These are phyloP conservation scores for Nycticorax nycticorax DNA, from an alignment of 2,113 vertebrate species.

Conservation along the genomic window DNA sequence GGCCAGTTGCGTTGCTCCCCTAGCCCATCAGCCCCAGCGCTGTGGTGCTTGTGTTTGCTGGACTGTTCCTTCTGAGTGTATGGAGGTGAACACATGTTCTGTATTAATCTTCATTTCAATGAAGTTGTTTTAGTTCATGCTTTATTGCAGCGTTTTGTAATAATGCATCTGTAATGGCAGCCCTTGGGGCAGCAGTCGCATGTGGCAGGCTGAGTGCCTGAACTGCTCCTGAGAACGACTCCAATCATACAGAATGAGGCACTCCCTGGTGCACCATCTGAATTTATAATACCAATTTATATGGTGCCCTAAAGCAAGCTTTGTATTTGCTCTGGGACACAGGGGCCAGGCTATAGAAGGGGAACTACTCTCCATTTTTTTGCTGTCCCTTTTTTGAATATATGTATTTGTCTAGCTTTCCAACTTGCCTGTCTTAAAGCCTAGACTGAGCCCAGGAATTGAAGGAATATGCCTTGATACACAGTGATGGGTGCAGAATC, in stretches of 20 bases:
- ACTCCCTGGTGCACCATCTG: slow-evolving; percentile 82
- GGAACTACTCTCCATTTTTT: slow-evolving; percentile 13
- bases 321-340: slow-evolving; percentile 75
- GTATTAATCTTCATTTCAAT: slow-evolving; percentile 84
- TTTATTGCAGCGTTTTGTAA: slow-evolving; percentile 82
- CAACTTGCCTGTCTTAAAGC: slow-evolving; percentile 8
- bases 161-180: slow-evolving; percentile 81
- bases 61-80: slow-evolving; percentile 60
- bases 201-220: slow-evolving; percentile 80
- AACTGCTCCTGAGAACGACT: slow-evolving; percentile 77
- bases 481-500: background rate
- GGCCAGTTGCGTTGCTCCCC: background rate
- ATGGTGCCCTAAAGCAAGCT: slow-evolving; percentile 77
- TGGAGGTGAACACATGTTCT: slow-evolving; percentile 73
- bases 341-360: slow-evolving; percentile 39
- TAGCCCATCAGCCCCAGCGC: slow-evolving; percentile 5
- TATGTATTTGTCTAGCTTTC: slow-evolving; percentile 46
- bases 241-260: slow-evolving; percentile 81
- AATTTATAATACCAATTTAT: slow-evolving; percentile 85
- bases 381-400: background rate
- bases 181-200: slow-evolving; percentile 78
- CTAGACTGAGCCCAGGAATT: background rate
- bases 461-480: background rate
- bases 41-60: slow-evolving; percentile 45
- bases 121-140: slow-evolving; percentile 82